Conservation (phyloP, 2,888 invertebrate genomes). For the Cephonodes hylas region DNA sequence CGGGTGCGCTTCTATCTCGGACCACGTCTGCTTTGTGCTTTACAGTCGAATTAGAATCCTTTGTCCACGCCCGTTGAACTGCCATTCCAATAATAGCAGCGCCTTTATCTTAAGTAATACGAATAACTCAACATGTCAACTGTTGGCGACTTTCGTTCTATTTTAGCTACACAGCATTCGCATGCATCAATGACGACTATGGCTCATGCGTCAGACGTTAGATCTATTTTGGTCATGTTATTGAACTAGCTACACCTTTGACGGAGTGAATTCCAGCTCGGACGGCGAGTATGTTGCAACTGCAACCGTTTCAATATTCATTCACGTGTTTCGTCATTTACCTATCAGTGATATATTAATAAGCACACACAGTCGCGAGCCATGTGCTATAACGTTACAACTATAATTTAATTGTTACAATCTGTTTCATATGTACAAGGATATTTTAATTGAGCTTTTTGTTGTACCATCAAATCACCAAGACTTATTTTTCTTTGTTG, state of each 20-base stretch:
- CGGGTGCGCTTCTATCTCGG: constrained; percentile 66
- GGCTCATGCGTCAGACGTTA: constrained; percentile 58
- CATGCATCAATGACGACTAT: constrained; percentile 58
- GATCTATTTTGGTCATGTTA: constrained; percentile 52
- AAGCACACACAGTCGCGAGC: neutral
- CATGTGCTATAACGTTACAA: neutral
- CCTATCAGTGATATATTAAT: neutral
- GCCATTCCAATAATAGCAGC: constrained; percentile 38
- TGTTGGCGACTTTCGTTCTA: constrained; percentile 54
- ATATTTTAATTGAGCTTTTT: neutral
- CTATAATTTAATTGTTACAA: neutral
- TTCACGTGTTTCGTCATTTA: neutral
- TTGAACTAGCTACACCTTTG: constrained; percentile 19
- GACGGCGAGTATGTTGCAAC: neutral
- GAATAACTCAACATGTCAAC: constrained; percentile 55
- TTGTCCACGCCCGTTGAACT: constrained; percentile 39
- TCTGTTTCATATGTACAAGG: neutral
- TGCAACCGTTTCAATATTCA: neutral
- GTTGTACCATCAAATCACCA: too few relatives aligned
- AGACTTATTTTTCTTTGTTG: too few relatives aligned
- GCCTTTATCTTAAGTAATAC: constrained; percentile 37
- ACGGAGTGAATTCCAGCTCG: constrained; percentile 7
- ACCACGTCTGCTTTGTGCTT: constrained; percentile 46
- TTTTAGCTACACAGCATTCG: constrained; percentile 51
- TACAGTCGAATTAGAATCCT: constrained; percentile 48